Conservation (phyloP, 1,140 invertebrate species). For the Dendroctonus valens region DNA sequence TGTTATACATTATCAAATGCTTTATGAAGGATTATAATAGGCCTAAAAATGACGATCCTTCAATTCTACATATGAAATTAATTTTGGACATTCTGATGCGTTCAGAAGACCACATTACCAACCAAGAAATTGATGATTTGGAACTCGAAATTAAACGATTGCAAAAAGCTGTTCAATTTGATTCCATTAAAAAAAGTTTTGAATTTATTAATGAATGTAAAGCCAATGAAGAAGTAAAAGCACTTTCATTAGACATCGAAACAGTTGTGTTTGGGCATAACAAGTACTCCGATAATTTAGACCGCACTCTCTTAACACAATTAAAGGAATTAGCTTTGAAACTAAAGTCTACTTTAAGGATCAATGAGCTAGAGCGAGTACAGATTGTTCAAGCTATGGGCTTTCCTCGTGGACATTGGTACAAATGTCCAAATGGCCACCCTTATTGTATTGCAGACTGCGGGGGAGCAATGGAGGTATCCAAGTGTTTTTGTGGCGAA, state of each 20-base stretch:
- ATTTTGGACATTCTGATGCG: slow-evolving; percentile 17
- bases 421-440: slow-evolving; percentile 73
- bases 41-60: no score
- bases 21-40: not conserved
- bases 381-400: slow-evolving; percentile 63
- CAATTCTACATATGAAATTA: no score
- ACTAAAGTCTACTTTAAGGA: slow-evolving; percentile 19
- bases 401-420: slow-evolving; percentile 67
- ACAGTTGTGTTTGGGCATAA: no score
- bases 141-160: slow-evolving; percentile 42
- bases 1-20: slow-evolving; percentile 5
- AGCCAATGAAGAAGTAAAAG: no score
- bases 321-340: no score
- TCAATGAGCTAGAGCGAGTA: slow-evolving; percentile 57
- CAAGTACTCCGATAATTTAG: no score
- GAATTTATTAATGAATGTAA: no score
- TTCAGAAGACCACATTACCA: slow-evolving; percentile 51
- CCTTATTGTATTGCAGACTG: slow-evolving; percentile 70
- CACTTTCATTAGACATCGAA: no score
- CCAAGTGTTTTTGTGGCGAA: slow-evolving; percentile 60
- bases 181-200: slow-evolving; percentile 18
- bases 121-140: slow-evolving; percentile 48
- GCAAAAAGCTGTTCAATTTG: slow-evolving; percentile 35
- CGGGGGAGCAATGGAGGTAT: slow-evolving; percentile 63
- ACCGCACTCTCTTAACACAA: no score